phyloP scores from a whole-genome alignment of 30 jellyfish, hydroid and myxozoan species.

The Aurelia aurita region DNA sequence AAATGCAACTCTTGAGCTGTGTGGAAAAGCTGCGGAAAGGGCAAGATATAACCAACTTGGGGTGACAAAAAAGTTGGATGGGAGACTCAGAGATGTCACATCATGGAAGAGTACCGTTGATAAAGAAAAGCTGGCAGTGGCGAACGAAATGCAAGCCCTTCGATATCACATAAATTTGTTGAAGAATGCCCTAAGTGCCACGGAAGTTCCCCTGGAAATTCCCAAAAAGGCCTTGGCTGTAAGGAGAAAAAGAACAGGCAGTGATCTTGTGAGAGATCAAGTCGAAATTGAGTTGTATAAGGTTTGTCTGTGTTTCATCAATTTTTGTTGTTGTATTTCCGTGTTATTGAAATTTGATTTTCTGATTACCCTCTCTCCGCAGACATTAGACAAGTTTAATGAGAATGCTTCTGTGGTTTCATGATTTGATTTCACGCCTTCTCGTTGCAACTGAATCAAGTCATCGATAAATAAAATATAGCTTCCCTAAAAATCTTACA shows the following conservation, averaged over 20 bases:
- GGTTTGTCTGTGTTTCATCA: conserved; percentile 12
- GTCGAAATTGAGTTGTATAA: conserved; percentile 66
- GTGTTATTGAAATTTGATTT: too few relatives aligned
- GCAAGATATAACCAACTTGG: conserved; percentile 56
- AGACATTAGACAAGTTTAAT: too few relatives aligned
- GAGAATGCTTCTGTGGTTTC: too few relatives aligned
- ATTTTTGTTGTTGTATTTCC: too few relatives aligned
- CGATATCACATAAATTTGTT: conserved; percentile 59
- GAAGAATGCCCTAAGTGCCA: conserved; percentile 56
- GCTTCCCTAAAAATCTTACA: too few relatives aligned
- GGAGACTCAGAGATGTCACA: conserved; percentile 51
- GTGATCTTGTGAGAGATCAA: conserved; percentile 67
- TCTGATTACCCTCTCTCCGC: too few relatives aligned
- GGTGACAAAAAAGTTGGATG: conserved; percentile 54
- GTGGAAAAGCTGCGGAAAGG: conserved; percentile 61
- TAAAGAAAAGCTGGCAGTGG: conserved; percentile 67
- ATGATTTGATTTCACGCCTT: too few relatives aligned
- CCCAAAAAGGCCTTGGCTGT: conserved; percentile 71
- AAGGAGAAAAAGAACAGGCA: conserved; percentile 70
- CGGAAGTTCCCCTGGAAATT: conserved; percentile 66
- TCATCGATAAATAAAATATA: too few relatives aligned
- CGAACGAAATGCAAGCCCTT: conserved; percentile 70
- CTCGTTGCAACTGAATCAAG: too few relatives aligned
- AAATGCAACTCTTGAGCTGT: conserved; percentile 57
- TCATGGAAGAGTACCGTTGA: conserved; percentile 65